phyloP scores from a whole-genome alignment of 2,888 invertebrate genomes.

The Nomada fabriciana region DNA sequence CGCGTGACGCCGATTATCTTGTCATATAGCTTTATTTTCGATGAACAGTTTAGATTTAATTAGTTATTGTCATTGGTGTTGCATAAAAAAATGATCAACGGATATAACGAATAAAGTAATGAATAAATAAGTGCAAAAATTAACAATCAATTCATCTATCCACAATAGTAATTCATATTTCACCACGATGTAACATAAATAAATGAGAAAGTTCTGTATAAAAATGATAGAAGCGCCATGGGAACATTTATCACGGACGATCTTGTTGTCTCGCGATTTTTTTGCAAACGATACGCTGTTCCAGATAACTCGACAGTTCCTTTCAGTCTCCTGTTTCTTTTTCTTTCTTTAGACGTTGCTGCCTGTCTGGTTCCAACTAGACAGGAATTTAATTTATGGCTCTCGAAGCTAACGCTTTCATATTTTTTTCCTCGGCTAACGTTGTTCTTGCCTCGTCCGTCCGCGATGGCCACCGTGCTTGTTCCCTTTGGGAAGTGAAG shows the following conservation, averaged over 20 bases:
- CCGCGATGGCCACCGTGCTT: neutral
- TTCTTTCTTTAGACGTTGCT: constrained; percentile 14
- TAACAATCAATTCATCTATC: too few relatives aligned
- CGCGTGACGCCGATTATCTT: too few relatives aligned
- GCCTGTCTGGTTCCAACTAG: neutral
- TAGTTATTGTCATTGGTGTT: too few relatives aligned
- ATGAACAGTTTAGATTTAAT: too few relatives aligned
- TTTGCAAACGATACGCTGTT: constrained; percentile 7
- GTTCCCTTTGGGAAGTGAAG: neutral
- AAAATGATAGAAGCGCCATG: neutral
- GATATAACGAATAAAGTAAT: neutral
- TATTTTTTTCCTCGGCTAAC: constrained; percentile 17
- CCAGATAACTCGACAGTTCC: neutral
- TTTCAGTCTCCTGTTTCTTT: neutral
- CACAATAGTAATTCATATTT: neutral
- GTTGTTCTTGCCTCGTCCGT: constrained; percentile 10
- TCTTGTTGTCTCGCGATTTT: neutral
- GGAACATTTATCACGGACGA: constrained; percentile 1
- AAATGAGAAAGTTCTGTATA: neutral
- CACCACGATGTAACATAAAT: neutral
- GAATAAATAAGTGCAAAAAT: neutral
- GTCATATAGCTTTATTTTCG: neutral
- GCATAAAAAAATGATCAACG: neutral
- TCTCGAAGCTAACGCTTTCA: constrained; percentile 18
- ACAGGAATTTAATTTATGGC: constrained; percentile 53